Conservation (phyloP, 2,113 vertebrate genomes). For the Donacobius atricapilla region DNA sequence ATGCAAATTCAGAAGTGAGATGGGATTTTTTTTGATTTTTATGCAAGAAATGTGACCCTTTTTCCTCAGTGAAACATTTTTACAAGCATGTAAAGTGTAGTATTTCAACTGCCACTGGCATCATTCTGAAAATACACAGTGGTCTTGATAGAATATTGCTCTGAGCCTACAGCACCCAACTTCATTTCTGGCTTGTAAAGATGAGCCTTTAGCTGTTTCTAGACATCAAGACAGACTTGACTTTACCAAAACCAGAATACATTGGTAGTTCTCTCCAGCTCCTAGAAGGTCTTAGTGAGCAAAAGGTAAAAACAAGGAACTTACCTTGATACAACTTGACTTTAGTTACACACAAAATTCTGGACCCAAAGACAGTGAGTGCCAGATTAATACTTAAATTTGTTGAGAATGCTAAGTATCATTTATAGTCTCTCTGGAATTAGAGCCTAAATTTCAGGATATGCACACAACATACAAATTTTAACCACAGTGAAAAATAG, state of each 20-base stretch:
- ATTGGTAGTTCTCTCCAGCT: neutral
- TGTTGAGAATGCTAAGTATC: neutral
- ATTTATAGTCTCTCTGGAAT: neutral
- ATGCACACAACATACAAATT: neutral
- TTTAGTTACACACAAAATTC: neutral
- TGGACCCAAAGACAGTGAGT: neutral
- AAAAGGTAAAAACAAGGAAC: neutral
- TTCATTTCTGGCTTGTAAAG: neutral
- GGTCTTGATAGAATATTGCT: neutral
- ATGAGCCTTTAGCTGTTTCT: neutral
- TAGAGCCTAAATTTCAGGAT: neutral
- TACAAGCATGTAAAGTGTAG: neutral
- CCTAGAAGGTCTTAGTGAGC: neutral
- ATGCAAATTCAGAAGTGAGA: fast-evolving
- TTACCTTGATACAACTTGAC: neutral
- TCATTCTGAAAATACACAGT: neutral
- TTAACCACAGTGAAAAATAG: neutral
- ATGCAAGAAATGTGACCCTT: neutral
- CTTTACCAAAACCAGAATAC: neutral
- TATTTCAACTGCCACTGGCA: neutral
- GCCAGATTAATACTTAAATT: neutral
- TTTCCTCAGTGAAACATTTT: neutral
- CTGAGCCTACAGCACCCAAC: neutral
- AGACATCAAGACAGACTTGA: neutral
- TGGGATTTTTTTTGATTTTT: neutral